A percentile compares a stretch with the other conserved stretches of the same genome.
Conservation (phyloP, 1,140 invertebrate species). For the Diorhabda sublineata region DNA sequence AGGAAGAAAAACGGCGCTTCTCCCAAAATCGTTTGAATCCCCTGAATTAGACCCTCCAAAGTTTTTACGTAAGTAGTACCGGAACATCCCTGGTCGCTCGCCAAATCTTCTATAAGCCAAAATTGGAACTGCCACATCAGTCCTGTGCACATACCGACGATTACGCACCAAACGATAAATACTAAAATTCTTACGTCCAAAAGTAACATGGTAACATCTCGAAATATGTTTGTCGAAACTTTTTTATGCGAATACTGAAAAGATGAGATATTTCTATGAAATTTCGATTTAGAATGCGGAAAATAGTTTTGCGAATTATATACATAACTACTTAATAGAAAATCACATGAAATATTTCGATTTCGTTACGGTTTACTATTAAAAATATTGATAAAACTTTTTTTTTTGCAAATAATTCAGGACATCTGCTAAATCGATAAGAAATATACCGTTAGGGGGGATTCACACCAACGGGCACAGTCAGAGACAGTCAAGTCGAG, state of each 20-base stretch:
- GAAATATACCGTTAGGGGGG: no score
- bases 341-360: no score
- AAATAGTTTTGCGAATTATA: no score
- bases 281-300: no score
- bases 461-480: no score
- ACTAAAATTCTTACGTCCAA: constrained; percentile 59
- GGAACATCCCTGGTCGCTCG: constrained; percentile 40
- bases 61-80: constrained; percentile 64
- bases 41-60: constrained; percentile 72
- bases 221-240: constrained; percentile 59
- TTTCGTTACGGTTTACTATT: no score
- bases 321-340: no score
- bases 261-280: no score
- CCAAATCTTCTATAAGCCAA: constrained; percentile 73
- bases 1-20: constrained; percentile 87
- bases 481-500: no score
- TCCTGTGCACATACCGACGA: constrained; percentile 78
- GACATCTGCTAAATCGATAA: no score
- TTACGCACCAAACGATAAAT: constrained; percentile 74
- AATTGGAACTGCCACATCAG: constrained; percentile 87
- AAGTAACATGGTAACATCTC: constrained; percentile 61
- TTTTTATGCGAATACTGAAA: constrained; percentile 57
- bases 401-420: no score
- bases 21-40: constrained; percentile 79
- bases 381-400: no score